These are phyloP conservation scores for Orchesellides sinensis DNA, from an alignment of 2,888 invertebrate species.

Conservation along the genomic window DNA sequence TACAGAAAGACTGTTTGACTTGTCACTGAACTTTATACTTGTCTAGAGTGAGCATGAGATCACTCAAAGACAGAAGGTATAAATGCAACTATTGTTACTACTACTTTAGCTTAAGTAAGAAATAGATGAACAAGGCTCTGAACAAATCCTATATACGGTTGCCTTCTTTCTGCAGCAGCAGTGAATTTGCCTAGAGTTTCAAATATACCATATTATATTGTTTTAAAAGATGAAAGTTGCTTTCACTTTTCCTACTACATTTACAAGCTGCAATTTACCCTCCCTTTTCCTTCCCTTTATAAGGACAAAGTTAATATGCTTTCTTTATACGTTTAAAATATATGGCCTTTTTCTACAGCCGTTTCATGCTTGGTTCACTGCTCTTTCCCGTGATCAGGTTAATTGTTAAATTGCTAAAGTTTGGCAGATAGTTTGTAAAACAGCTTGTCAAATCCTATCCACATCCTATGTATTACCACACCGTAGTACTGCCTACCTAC, in stretches of 20 bases:
- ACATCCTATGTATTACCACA: conserved; percentile 48
- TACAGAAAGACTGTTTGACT: conserved; percentile 55
- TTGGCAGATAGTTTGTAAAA: conserved; percentile 65
- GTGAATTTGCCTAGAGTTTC: conserved; percentile 2
- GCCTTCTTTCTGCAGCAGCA: conserved; percentile 28
- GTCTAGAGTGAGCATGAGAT: conserved; percentile 40
- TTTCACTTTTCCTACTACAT: conserved; percentile 27
- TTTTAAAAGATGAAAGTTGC: conserved; percentile 36
- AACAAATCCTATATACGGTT: conserved; percentile 53
- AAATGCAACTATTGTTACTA: background rate
- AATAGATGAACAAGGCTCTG: conserved; percentile 59
- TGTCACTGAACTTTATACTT: conserved; percentile 62
- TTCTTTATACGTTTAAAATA: conserved; percentile 8
- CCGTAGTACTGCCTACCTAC: too few relatives aligned
- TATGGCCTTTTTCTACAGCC: background rate
- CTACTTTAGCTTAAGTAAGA: background rate
- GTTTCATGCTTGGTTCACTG: conserved; percentile 36
- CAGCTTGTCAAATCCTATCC: conserved; percentile 63
- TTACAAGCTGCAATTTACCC: conserved; percentile 21
- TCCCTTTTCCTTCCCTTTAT: background rate
- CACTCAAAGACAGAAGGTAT: conserved; percentile 7
- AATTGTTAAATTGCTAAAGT: conserved; percentile 69
- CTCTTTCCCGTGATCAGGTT: conserved; percentile 62
- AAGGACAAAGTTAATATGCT: background rate
- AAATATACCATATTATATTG: background rate